These are phyloP conservation scores for Allygus modestus DNA, from an alignment of 2,888 invertebrate species.

Conservation along the genomic window DNA sequence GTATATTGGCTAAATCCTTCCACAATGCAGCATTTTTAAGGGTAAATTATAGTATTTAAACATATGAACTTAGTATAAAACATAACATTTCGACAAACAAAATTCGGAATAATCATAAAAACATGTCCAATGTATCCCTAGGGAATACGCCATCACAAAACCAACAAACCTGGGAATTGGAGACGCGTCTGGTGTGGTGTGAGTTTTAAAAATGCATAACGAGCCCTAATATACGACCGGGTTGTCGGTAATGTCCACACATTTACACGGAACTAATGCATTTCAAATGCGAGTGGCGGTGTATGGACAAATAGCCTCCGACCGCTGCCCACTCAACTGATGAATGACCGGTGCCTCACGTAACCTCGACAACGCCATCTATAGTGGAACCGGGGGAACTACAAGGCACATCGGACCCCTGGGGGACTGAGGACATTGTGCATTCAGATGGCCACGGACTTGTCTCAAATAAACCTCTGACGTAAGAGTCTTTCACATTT, in stretches of 20 bases:
- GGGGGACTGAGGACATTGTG: not conserved
- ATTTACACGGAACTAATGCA: conserved; percentile 49
- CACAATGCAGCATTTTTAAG: too few species aligned
- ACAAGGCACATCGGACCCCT: conserved; percentile 11
- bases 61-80: too few species aligned
- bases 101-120: too few species aligned
- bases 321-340: conserved; percentile 13
- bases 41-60: too few species aligned
- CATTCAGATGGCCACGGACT: too few species aligned
- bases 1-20: too few species aligned
- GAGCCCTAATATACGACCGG: conserved; percentile 33
- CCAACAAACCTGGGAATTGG: not conserved
- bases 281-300: conserved; percentile 24
- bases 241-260: conserved; percentile 26
- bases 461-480: too few species aligned
- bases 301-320: conserved; percentile 35
- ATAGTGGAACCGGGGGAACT: not conserved
- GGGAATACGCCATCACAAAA: not conserved
- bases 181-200: not conserved
- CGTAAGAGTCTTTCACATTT: not conserved
- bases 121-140: not conserved
- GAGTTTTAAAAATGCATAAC: conserved; percentile 40
- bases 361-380: conserved; percentile 4
- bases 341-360: conserved; percentile 7
- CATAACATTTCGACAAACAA: too few species aligned